phyloP scores from a whole-genome alignment of 2,797 vertebrate genomes.

The Melanotaenia parkinsoni region DNA sequence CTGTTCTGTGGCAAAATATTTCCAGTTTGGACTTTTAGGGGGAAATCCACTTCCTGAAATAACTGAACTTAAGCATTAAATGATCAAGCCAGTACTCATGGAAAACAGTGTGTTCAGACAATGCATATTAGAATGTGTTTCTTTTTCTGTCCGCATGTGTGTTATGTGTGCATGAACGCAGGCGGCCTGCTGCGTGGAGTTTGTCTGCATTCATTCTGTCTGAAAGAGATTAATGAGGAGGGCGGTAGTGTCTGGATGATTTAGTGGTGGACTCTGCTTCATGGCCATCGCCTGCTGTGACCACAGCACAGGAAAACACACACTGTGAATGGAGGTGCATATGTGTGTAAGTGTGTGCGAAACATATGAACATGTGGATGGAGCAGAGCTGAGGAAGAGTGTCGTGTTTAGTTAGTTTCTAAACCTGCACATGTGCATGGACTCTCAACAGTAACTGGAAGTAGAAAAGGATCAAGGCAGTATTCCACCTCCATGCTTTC shows the following conservation, averaged over 20 bases:
- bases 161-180: constrained; percentile 4
- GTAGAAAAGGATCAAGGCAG: background rate
- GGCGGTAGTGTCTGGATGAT: constrained; percentile 52
- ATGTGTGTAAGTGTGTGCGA: constrained; percentile 6
- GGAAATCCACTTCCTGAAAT: constrained; percentile 55
- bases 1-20: constrained; percentile 37
- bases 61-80: constrained; percentile 31
- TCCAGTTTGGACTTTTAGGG: constrained; percentile 42
- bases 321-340: constrained; percentile 14
- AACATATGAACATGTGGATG: background rate
- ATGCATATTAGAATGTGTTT: background rate
- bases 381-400: background rate
- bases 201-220: constrained; percentile 13
- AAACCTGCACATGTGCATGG: background rate
- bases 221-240: constrained; percentile 57
- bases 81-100: constrained; percentile 14
- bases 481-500: background rate
- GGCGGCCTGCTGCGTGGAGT: background rate
- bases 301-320: constrained; percentile 64
- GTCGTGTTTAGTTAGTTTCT: background rate
- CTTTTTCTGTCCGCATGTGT: background rate
- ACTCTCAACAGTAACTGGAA: background rate
- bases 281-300: constrained; percentile 60
- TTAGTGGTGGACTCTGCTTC: constrained; percentile 56
- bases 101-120: background rate